Percentiles rank a stretch among this genome's conserved stretches.
phyloP scores from a whole-genome alignment of 2,888 invertebrate species.

The Biston betularia region DNA sequence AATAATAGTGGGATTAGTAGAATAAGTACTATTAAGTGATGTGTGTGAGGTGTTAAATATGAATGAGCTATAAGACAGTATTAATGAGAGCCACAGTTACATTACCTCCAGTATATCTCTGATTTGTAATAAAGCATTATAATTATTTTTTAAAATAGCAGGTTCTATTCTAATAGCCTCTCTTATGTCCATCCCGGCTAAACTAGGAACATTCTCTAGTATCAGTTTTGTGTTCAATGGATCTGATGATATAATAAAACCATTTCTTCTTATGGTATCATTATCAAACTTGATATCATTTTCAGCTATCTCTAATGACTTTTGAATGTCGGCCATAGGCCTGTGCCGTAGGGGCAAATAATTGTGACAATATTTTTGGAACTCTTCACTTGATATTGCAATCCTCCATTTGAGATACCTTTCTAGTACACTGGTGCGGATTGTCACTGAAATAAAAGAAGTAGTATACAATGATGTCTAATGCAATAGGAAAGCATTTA shows the following conservation, averaged over 20 bases:
- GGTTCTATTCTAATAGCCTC: slow-evolving; percentile 85
- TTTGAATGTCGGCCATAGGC: slow-evolving; percentile 79
- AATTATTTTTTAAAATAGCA: slow-evolving; percentile 87
- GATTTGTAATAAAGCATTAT: slow-evolving; percentile 83
- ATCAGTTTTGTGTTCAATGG: slow-evolving; percentile 86
- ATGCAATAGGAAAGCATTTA: no score
- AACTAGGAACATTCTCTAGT: slow-evolving; percentile 79
- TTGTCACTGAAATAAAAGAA: slow-evolving; percentile 58
- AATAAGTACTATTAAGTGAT: no score
- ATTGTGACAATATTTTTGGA: slow-evolving; percentile 70
- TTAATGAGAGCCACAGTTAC: no score
- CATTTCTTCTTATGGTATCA: slow-evolving; percentile 84
- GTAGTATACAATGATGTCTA: background rate
- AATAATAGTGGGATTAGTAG: no score
- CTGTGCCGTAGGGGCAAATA: slow-evolving; percentile 74
- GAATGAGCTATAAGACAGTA: no score
- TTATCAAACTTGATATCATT: slow-evolving; percentile 84
- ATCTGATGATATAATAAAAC: slow-evolving; percentile 86
- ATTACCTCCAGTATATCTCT: slow-evolving; percentile 83
- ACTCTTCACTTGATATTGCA: slow-evolving; percentile 65
- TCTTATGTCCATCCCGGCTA: slow-evolving; percentile 85
- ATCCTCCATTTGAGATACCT: slow-evolving; percentile 72
- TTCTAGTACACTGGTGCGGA: slow-evolving; percentile 73
- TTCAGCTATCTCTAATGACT: slow-evolving; percentile 84
- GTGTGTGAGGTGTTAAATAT: no score